Base-by-base conservation (phyloP, 1,140 invertebrate genomes). In the Orchestia grillus region DNA sequence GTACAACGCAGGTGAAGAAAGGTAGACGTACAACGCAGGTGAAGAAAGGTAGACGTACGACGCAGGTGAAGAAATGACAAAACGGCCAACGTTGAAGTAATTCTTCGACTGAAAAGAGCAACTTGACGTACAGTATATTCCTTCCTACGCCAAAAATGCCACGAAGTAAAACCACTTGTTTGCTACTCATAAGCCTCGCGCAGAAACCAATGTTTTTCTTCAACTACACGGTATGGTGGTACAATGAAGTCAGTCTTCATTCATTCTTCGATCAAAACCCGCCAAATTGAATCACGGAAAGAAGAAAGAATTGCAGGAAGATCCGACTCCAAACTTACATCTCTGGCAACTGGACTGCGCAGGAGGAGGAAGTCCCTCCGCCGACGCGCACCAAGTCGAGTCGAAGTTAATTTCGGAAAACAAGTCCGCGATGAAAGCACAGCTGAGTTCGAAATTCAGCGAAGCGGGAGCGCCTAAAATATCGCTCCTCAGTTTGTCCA, bases 401-500 rank as follows among this genome's bases (percentile, higher is more conserved):
- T 77, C n/a, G 88, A 90, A 90, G 88, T 44, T 90, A 42, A 90
- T 90, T 41, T 90, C n/a, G 42, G 88, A 42, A 90, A 90, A 44
- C 88, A 90, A 44, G 88, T 90, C 88, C 42, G 41, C 42, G 88
- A 90, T 77, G 88, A 90, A 44, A 44, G 88, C 88, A 90, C 36
- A 90, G 88, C 41, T 41, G 88, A 90, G 88, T 90, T 90, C 28
- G 88, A 44, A 90, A 90, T 90, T 90, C 88, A 90, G 88, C 43
- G 88, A 90, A 28, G 41, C 88, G 15, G 41, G 88, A n/a, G 36
- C 41, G 92, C 92, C 92, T 47, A 47, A 94, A 94, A 45, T 94
- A 94, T 94, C 92, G 44, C 44, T 47, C 44, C 44, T 45, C 88
- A 44, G 43, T 47, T 94, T 94, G 92, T 94, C 92, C 92, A 94